Evolutionary conservation across 2,797 vertebrate species (phyloP).

Genomic region (Megaceryle alcyon): DNA sequence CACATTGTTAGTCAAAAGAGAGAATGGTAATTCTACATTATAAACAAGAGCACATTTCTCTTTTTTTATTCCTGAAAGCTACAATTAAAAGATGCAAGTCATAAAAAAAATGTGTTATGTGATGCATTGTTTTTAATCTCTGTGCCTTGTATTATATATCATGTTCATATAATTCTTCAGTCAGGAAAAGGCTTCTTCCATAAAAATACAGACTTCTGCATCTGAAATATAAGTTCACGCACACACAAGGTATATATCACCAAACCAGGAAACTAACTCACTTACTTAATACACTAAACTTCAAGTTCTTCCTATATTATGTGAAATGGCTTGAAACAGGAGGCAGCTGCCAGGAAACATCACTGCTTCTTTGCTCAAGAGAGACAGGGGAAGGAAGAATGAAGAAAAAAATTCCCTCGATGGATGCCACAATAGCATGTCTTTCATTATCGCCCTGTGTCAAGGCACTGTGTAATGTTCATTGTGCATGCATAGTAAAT

Average conservation of each 20-base stretch:
- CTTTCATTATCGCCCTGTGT: slow-evolving; percentile 90
- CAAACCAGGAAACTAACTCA: slow-evolving; percentile 73
- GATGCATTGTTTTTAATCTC: slow-evolving; percentile 82
- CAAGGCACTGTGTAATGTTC: slow-evolving; percentile 86
- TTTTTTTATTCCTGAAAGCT: slow-evolving; percentile 77
- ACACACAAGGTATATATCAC: slow-evolving; percentile 66
- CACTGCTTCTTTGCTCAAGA: slow-evolving; percentile 82
- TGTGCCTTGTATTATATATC: slow-evolving; percentile 72
- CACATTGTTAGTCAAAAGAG: slow-evolving; percentile 59
- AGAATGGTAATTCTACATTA: slow-evolving; percentile 42
- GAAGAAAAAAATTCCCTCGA: slow-evolving; percentile 79
- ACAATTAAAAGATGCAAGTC: slow-evolving; percentile 78
- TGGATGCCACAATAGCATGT: slow-evolving; percentile 85
- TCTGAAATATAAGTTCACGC: slow-evolving; percentile 74
- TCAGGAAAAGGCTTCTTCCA: slow-evolving; percentile 76
- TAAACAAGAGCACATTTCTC: slow-evolving; percentile 40
- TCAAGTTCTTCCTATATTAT: slow-evolving; percentile 85
- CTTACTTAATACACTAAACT: slow-evolving; percentile 85
- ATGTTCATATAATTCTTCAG: slow-evolving; percentile 77
- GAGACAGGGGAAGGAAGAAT: slow-evolving; percentile 78
- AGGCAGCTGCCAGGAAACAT: slow-evolving; percentile 84
- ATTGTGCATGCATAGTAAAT: slow-evolving; percentile 91
- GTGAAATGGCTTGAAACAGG: slow-evolving; percentile 88
- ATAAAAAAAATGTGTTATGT: slow-evolving; percentile 72
- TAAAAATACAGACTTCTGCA: slow-evolving; percentile 70